Base-by-base conservation (phyloP, 2,113 vertebrate species). In the Ammodytes marinus region DNA sequence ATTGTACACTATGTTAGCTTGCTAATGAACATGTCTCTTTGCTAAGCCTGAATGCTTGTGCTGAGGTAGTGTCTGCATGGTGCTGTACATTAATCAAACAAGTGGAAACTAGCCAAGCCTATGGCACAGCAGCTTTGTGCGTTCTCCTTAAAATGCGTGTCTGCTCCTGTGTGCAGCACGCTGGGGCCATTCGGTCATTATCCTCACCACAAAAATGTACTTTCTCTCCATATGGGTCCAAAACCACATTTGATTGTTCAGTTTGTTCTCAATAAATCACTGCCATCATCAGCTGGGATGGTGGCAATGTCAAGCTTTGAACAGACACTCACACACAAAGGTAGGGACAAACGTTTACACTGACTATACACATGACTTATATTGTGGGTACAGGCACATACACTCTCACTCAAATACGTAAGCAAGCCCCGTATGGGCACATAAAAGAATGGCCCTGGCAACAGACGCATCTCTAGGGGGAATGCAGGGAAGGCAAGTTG, bases 181-280 rank as follows among this genome's bases (percentile, higher is more conserved):
- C 55, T 79, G 77, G 40, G 67, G 74, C 73, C 43, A 55, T 75
- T 86, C 49, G 45, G 74, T 81, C 58, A 72, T 80, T 91, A 80
- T 77, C 63, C 49, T 79, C 27, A 61, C 76, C 75, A 89, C 86
- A 91, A 90, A 85, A 83, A 87, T 79, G 49, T 46, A 66, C 55
- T 65, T 74, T 77, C 69, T 77, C 76, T 83, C 86, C 60, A n/a
- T 64, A 58, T 67, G 76, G 35, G 40, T 61, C 40, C 66, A 65
- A 74, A 73, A 78, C 61, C 82, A 72, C 37, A 0, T 4, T 66
- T n/a, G 69, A 82, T 82, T 77, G 60, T 53, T 85, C 70, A 91
- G 87, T 88, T 75, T 64, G 67, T 88, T 88, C 74, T 82, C 84
- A 85, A 93, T 94, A 90, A 88, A 89, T 92, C 91, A 90, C 82